These are phyloP conservation scores for Menidia menidia DNA, from an alignment of 2,797 vertebrate species.

Conservation along the genomic window DNA sequence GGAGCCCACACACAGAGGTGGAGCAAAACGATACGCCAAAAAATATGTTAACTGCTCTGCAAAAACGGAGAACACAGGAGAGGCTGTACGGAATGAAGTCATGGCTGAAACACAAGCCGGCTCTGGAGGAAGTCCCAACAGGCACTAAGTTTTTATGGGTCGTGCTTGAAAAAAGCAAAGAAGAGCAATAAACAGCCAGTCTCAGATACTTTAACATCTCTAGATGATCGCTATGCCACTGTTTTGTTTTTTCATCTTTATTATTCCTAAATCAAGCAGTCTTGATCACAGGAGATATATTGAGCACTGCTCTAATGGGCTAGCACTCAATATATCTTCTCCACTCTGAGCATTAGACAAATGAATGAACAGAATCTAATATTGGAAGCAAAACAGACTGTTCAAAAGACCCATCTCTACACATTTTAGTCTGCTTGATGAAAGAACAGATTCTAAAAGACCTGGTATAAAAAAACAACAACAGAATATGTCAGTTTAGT, in stretches of 20 bases:
- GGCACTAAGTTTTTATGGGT: too few relatives aligned
- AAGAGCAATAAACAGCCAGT: background rate
- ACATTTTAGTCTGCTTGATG: background rate
- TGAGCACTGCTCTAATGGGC: background rate
- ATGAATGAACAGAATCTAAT: background rate
- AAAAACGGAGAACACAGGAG: too few relatives aligned
- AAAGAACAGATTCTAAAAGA: background rate
- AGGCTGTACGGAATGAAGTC: too few relatives aligned
- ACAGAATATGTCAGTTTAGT: background rate
- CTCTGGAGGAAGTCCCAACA: too few relatives aligned
- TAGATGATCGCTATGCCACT: too few relatives aligned
- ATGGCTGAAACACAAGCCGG: too few relatives aligned
- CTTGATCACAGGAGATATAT: background rate
- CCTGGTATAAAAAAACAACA: background rate
- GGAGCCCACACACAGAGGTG: background rate
- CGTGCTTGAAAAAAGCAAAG: background rate
- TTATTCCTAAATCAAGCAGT: background rate
- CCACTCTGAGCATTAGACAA: background rate
- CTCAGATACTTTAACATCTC: background rate
- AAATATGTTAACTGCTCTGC: too few relatives aligned
- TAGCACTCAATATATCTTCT: background rate
- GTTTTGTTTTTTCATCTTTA: background rate
- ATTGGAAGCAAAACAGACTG: background rate
- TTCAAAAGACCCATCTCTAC: background rate
- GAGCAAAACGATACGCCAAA: background rate